Evolutionary conservation across 2,888 invertebrate species (phyloP).

Genomic region (Myopa testacea): DNA sequence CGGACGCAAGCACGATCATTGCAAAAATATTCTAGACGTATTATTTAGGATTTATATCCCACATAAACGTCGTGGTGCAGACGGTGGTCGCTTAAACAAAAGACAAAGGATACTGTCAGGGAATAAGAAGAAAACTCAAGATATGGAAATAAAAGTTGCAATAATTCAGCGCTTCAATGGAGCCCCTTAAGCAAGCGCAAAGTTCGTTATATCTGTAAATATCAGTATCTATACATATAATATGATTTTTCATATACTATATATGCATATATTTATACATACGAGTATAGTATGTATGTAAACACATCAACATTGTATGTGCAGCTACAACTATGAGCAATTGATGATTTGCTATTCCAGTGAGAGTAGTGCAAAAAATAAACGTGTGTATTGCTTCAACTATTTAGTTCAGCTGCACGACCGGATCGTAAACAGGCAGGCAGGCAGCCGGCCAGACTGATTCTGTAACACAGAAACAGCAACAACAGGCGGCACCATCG

Average conservation of each 20-base stretch:
- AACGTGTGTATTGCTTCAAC: slow-evolving; percentile 17
- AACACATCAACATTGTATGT: neutral
- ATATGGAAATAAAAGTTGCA: slow-evolving; percentile 25
- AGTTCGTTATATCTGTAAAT: neutral
- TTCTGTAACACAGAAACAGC: neutral
- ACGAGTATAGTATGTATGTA: neutral
- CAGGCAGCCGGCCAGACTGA: slow-evolving; percentile 2
- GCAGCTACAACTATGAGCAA: neutral
- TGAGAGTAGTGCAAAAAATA: neutral
- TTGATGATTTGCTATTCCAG: slow-evolving; percentile 4
- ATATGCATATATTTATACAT: too few species aligned
- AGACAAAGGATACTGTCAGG: neutral
- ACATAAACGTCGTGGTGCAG: too few species aligned
- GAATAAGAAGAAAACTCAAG: slow-evolving; percentile 29
- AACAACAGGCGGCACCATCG: neutral
- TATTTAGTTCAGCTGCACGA: slow-evolving; percentile 35
- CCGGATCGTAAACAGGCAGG: slow-evolving; percentile 15
- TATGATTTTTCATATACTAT: neutral
- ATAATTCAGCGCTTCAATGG: slow-evolving; percentile 1
- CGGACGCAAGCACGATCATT: too few species aligned
- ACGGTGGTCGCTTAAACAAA: too few species aligned
- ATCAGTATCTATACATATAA: slow-evolving; percentile 12
- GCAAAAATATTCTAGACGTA: too few species aligned
- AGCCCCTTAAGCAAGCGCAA: too few species aligned
- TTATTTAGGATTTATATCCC: too few species aligned